Evolutionary conservation across 2,797 vertebrate species (phyloP).

Genomic region (Oreochromis mossambicus): DNA sequence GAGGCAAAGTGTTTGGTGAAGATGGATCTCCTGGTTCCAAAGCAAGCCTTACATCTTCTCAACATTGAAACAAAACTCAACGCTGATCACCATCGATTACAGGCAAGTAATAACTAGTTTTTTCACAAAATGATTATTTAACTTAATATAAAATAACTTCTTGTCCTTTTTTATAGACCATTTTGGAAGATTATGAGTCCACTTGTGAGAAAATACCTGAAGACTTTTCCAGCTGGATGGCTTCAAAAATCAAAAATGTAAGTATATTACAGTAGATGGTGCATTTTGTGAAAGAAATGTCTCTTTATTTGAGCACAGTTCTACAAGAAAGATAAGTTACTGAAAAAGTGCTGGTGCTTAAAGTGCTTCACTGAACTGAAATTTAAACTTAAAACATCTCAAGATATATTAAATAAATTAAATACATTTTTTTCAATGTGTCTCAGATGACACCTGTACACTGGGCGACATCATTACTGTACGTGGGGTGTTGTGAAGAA

Average conservation of each 20-base stretch:
- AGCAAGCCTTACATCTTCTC: slow-evolving; percentile 71
- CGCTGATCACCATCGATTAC: slow-evolving; percentile 61
- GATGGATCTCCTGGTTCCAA: slow-evolving; percentile 79
- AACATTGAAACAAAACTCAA: slow-evolving; percentile 73
- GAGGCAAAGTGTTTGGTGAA: slow-evolving; percentile 82
- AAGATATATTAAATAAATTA: background rate
- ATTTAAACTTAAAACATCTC: background rate
- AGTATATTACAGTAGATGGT: background rate
- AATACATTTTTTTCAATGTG: background rate
- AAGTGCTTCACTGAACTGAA: background rate
- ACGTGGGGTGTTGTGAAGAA: background rate
- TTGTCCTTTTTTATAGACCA: slow-evolving; percentile 56
- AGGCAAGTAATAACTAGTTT: slow-evolving; percentile 62
- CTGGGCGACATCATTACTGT: background rate
- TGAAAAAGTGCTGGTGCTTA: background rate
- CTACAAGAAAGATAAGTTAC: background rate
- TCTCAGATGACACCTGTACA: background rate
- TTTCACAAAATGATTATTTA: background rate
- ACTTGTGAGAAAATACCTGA: slow-evolving; percentile 69
- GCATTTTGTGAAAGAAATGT: background rate
- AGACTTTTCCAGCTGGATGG: slow-evolving; percentile 73
- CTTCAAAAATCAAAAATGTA: slow-evolving; percentile 78
- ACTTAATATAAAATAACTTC: background rate
- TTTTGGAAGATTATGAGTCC: slow-evolving; percentile 78
- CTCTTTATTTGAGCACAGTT: background rate